Conservation (phyloP, 2,797 vertebrate species). For the Echiichthys vipera region DNA sequence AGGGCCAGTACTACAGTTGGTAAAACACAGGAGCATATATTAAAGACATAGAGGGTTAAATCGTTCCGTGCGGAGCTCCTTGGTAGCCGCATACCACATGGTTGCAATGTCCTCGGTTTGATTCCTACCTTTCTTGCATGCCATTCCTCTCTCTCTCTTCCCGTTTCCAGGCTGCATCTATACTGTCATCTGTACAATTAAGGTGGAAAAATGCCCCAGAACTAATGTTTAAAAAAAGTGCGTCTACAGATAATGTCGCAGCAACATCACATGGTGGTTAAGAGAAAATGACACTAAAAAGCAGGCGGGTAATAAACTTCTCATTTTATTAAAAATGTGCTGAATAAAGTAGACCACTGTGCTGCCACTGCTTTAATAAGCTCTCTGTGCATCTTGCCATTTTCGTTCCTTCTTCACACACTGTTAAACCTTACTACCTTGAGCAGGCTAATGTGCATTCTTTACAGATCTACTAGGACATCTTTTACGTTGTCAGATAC, state of each 20-base stretch:
- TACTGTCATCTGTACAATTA: not conserved
- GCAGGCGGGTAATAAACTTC: not conserved
- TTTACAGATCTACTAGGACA: not conserved
- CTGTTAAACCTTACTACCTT: not conserved
- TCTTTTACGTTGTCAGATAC: not conserved
- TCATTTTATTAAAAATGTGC: not conserved
- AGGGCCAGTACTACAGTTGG: too few relatives aligned
- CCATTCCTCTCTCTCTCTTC: not conserved
- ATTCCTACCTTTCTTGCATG: not conserved
- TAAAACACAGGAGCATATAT: not conserved
- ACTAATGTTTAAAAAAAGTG: too few relatives aligned
- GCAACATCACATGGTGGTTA: too few relatives aligned
- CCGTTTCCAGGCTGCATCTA: not conserved
- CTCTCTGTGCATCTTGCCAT: not conserved
- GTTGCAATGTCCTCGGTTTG: not conserved
- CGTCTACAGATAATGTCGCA: too few relatives aligned
- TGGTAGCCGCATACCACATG: not conserved
- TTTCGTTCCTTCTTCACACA: not conserved
- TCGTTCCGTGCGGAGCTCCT: not conserved
- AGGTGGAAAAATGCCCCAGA: not conserved
- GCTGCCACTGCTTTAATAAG: not conserved
- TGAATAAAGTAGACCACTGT: not conserved
- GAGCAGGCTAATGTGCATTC: not conserved
- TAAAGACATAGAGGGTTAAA: conserved; percentile 5
- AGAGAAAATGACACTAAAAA: not conserved